Evolutionary conservation across 37 sponge, comb jelly and placozoan genomes (phyloP).

Genomic region (Lycopodina hypogea): DNA sequence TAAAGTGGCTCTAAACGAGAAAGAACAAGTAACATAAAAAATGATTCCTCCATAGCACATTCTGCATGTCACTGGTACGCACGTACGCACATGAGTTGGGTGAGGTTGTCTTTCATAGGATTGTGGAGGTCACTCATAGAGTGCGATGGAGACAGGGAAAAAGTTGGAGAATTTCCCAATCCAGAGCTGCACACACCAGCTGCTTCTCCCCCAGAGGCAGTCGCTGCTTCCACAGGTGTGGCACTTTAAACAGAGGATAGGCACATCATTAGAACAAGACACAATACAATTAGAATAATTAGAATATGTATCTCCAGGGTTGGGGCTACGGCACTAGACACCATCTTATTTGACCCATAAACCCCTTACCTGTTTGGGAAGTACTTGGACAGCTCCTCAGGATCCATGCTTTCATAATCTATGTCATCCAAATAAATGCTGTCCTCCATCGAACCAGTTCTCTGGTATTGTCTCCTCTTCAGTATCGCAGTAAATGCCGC

Average conservation of each 20-base stretch:
- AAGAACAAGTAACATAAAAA: background rate
- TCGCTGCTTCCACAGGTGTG: background rate
- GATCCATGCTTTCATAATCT: slow-evolving; percentile 45
- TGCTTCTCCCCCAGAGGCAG: background rate
- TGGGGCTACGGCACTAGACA: too few relatives aligned
- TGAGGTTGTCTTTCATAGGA: background rate
- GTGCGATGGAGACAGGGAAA: slow-evolving; percentile 35
- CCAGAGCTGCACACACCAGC: slow-evolving; percentile 17
- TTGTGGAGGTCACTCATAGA: background rate
- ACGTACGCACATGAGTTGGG: slow-evolving; percentile 26
- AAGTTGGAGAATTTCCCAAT: slow-evolving; percentile 31
- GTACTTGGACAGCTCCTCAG: slow-evolving; percentile 52
- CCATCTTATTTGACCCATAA: too few relatives aligned
- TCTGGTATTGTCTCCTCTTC: slow-evolving; percentile 12
- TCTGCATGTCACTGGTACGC: background rate
- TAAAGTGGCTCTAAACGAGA: slow-evolving; percentile 18
- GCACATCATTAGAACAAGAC: too few relatives aligned
- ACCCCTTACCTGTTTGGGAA: slow-evolving; percentile 33
- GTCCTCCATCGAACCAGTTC: slow-evolving; percentile 44
- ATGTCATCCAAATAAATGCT: slow-evolving; percentile 81
- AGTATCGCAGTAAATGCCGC: slow-evolving; percentile 41
- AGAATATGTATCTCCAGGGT: too few relatives aligned
- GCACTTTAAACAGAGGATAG: background rate
- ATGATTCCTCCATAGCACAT: background rate
- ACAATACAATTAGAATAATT: too few relatives aligned